phyloP scores from a whole-genome alignment of 2,888 invertebrate species.

The Archips crataeganus region DNA sequence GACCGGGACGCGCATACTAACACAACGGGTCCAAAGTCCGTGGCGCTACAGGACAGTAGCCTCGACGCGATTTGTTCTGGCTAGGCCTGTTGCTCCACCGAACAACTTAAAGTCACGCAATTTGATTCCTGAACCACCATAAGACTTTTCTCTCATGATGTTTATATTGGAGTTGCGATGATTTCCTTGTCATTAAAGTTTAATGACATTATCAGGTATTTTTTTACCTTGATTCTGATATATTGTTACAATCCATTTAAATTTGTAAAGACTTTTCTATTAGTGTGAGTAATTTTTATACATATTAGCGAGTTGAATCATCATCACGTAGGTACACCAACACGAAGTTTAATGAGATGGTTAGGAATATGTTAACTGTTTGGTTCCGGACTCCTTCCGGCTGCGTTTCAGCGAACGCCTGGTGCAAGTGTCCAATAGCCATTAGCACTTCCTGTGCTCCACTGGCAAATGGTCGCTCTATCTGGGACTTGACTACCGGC shows the following conservation, averaged over 20 bases:
- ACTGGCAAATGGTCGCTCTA: constrained; percentile 65
- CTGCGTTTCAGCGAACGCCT: constrained; percentile 65
- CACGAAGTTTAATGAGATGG: constrained; percentile 26
- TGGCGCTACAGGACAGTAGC: constrained; percentile 69
- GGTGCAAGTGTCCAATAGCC: constrained; percentile 59
- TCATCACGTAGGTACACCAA: background rate
- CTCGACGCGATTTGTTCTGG: constrained; percentile 54
- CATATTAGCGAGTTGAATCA: constrained; percentile 8
- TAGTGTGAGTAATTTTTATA: background rate
- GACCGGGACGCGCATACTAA: constrained; percentile 74
- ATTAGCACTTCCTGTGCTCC: constrained; percentile 78
- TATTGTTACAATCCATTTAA: no score
- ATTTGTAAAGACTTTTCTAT: no score
- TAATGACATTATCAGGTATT: no score
- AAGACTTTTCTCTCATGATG: background rate
- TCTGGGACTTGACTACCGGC: constrained; percentile 54
- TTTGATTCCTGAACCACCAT: background rate
- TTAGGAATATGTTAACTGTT: constrained; percentile 67
- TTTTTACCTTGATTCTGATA: no score
- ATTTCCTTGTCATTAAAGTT: background rate
- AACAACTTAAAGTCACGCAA: background rate
- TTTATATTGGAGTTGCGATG: background rate
- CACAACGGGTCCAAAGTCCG: constrained; percentile 80
- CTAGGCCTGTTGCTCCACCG: constrained; percentile 43
- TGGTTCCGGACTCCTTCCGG: constrained; percentile 73